Conservation (phyloP, 2,888 invertebrate species). For the Arge pagana region DNA sequence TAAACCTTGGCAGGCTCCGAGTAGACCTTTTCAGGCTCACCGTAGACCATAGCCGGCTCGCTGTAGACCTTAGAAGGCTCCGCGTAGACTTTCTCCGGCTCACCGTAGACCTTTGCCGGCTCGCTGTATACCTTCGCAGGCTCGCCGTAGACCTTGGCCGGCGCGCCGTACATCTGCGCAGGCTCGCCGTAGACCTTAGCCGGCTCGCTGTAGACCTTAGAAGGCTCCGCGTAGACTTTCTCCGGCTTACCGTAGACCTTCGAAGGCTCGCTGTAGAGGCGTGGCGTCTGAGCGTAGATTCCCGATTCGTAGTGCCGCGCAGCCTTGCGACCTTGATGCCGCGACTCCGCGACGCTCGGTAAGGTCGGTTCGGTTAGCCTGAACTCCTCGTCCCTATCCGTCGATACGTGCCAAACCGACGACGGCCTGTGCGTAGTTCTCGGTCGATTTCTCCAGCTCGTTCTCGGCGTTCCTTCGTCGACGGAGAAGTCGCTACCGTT, state of each 20-base stretch:
- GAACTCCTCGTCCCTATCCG: slow-evolving; percentile 39
- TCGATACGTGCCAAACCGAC: slow-evolving; percentile 11
- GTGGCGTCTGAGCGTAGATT: slow-evolving; percentile 36
- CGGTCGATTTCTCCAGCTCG: slow-evolving; percentile 49
- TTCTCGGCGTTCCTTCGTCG: slow-evolving; percentile 64
- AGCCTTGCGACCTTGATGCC: slow-evolving; percentile 58
- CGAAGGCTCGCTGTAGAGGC: slow-evolving; percentile 58
- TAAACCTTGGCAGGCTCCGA: slow-evolving; percentile 54
- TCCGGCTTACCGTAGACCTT: slow-evolving; percentile 60
- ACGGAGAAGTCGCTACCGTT: slow-evolving; percentile 66
- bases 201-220: slow-evolving; percentile 62
- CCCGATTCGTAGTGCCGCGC: slow-evolving; percentile 52
- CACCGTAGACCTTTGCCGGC: slow-evolving; percentile 62
- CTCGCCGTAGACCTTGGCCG: slow-evolving; percentile 58
- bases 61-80: slow-evolving; percentile 64
- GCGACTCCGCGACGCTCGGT: slow-evolving; percentile 44
- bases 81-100: slow-evolving; percentile 64
- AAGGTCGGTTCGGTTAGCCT: slow-evolving; percentile 43
- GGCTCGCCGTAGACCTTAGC: slow-evolving; percentile 57
- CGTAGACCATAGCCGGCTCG: slow-evolving; percentile 61
- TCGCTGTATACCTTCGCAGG: slow-evolving; percentile 58
- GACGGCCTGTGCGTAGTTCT: slow-evolving; percentile 32
- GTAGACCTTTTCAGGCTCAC: slow-evolving; percentile 54
- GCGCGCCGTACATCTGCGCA: slow-evolving; percentile 37
- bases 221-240: slow-evolving; percentile 62